These are phyloP conservation scores for Siniperca undulata DNA, from an alignment of 2,797 vertebrate species.

Conservation along the genomic window DNA sequence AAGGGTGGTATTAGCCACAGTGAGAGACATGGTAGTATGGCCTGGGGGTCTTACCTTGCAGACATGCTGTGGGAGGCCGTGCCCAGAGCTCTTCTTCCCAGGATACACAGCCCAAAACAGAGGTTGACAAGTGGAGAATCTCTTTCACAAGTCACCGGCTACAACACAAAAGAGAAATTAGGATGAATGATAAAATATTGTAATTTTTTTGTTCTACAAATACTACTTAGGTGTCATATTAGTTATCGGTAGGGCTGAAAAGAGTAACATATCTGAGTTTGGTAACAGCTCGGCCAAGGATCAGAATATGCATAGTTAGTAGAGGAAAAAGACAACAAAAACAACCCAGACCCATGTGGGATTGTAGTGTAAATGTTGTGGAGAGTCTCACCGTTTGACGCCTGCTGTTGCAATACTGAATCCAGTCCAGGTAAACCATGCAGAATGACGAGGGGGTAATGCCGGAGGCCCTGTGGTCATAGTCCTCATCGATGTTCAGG, in stretches of 20 bases:
- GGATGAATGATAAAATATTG: neutral
- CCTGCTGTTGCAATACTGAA: slow-evolving; percentile 94
- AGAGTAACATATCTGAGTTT: neutral
- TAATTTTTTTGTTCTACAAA: neutral
- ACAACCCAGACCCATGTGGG: neutral
- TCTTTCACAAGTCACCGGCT: slow-evolving; percentile 90
- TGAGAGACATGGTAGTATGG: neutral
- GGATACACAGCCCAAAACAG: slow-evolving; percentile 92
- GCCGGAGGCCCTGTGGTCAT: slow-evolving; percentile 95
- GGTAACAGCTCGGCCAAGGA: neutral
- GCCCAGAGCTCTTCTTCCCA: slow-evolving; percentile 91
- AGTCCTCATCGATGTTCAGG: slow-evolving; percentile 98
- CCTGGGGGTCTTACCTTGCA: slow-evolving; percentile 85
- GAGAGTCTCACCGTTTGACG: slow-evolving; percentile 74
- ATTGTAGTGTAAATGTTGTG: neutral
- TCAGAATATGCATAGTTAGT: neutral
- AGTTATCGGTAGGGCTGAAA: neutral
- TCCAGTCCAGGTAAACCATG: slow-evolving; percentile 96
- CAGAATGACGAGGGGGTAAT: slow-evolving; percentile 97
- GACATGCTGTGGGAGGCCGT: slow-evolving; percentile 95
- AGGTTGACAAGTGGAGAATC: slow-evolving; percentile 91
- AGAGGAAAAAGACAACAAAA: neutral
- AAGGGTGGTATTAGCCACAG: neutral
- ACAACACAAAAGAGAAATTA: slow-evolving; percentile 38
- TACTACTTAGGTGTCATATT: neutral